A percentile compares a stretch with the other conserved stretches of the same genome.
These are phyloP conservation scores for Athene noctua DNA, from an alignment of 2,113 vertebrate species.

Conservation along the genomic window DNA sequence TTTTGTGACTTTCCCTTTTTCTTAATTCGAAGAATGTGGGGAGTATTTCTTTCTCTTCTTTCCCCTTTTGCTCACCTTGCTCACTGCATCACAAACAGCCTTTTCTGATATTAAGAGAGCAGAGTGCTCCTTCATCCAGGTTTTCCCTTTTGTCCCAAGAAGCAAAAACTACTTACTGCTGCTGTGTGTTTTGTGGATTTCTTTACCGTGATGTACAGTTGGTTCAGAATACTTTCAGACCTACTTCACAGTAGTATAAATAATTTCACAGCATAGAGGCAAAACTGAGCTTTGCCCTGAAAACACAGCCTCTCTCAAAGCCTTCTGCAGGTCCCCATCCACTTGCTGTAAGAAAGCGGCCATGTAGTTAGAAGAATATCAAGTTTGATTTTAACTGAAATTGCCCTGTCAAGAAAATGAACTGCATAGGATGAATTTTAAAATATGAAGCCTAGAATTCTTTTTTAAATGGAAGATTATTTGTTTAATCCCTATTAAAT, in stretches of 20 bases:
- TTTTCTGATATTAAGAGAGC: background rate
- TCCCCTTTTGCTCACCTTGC: background rate
- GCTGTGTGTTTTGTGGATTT: background rate
- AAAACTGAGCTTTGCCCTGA: background rate
- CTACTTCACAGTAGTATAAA: background rate
- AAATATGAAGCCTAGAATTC: background rate
- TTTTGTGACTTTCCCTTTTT: background rate
- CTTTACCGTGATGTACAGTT: background rate
- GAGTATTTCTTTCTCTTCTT: background rate
- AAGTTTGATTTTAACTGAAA: background rate
- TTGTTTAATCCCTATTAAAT: conserved; percentile 5
- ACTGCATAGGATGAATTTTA: background rate
- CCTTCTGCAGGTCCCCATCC: background rate
- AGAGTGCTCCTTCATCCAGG: background rate
- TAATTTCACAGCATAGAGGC: conserved; percentile 1
- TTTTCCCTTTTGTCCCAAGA: background rate
- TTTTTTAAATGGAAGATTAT: background rate
- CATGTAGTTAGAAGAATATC: background rate
- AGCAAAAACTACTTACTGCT: background rate
- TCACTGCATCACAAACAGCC: background rate
- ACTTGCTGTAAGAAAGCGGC: background rate
- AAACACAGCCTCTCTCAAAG: background rate
- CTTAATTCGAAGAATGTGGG: background rate
- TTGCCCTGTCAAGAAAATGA: background rate
- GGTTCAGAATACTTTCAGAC: background rate